Percentiles rank a stretch among this genome's conserved stretches.
These are phyloP conservation scores for Callimorpha dominula DNA, from an alignment of 2,888 invertebrate genomes.

Conservation along the genomic window DNA sequence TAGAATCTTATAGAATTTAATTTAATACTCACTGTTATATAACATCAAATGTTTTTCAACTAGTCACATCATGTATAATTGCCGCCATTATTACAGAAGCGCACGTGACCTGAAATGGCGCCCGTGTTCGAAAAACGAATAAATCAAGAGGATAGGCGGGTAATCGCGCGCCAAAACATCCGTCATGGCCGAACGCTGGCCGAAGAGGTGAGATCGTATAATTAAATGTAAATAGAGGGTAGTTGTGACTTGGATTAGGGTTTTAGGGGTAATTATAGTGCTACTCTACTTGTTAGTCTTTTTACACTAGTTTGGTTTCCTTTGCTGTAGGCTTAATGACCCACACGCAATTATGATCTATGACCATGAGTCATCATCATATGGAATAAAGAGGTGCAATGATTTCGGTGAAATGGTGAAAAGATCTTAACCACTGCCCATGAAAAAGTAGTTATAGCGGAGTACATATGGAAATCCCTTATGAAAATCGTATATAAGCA, in stretches of 20 bases:
- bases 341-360: not conserved
- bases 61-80: slow-evolving; percentile 56
- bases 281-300: not conserved
- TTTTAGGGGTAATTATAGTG: slow-evolving; percentile 21
- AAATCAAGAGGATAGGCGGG: slow-evolving; percentile 82
- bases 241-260: slow-evolving; percentile 21
- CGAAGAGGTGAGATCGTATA: slow-evolving; percentile 33
- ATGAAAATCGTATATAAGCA: no score
- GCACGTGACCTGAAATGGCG: slow-evolving; percentile 82
- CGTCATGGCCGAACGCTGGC: slow-evolving; percentile 50
- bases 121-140: slow-evolving; percentile 73
- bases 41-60: slow-evolving; percentile 14
- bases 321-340: not conserved
- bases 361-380: no score
- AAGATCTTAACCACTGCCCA: no score
- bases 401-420: no score
- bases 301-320: not conserved
- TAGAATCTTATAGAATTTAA: no score
- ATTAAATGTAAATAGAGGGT: slow-evolving; percentile 59
- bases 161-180: slow-evolving; percentile 74
- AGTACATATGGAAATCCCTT: no score
- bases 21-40: no score
- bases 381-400: no score
- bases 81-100: slow-evolving; percentile 67
- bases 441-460: no score